Conservation (phyloP, 2,888 invertebrate genomes). For the Idaea straminata region DNA sequence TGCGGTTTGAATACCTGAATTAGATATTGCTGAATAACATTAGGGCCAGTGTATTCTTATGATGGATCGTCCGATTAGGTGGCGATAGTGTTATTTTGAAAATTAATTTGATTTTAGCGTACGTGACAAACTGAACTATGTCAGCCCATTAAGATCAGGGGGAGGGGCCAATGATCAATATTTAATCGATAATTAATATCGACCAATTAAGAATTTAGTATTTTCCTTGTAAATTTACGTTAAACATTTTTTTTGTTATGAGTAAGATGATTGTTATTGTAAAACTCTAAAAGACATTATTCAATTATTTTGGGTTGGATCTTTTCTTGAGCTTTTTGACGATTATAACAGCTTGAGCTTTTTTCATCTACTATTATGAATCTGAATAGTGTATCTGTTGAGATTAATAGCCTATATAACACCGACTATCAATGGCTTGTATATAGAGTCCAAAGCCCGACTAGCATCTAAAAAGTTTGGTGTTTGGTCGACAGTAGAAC, state of each 20-base stretch:
- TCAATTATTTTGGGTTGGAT: too few species aligned
- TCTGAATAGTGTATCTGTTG: too few species aligned
- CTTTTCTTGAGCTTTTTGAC: too few species aligned
- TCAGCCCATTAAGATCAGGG: conserved; percentile 48
- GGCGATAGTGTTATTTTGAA: conserved; percentile 41
- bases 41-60: conserved; percentile 56
- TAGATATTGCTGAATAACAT: conserved; percentile 48
- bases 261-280: background rate
- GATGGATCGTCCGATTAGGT: conserved; percentile 55
- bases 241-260: conserved; percentile 3
- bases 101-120: conserved; percentile 46
- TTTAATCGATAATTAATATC: conserved; percentile 57
- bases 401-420: too few species aligned
- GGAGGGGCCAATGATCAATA: conserved; percentile 38
- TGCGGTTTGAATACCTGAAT: conserved; percentile 44
- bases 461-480: too few species aligned
- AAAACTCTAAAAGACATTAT: background rate
- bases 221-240: conserved; percentile 54
- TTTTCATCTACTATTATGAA: too few species aligned
- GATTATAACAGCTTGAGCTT: too few species aligned
- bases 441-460: too few species aligned
- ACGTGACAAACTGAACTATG: conserved; percentile 68
- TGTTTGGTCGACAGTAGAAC: too few species aligned
- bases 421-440: too few species aligned
- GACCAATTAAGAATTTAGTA: conserved; percentile 38